Evolutionary conservation across 2,113 vertebrate genomes (phyloP), one percentile per base, ranked within the genome.

Genomic region (Lepisosteus osseus): DNA sequence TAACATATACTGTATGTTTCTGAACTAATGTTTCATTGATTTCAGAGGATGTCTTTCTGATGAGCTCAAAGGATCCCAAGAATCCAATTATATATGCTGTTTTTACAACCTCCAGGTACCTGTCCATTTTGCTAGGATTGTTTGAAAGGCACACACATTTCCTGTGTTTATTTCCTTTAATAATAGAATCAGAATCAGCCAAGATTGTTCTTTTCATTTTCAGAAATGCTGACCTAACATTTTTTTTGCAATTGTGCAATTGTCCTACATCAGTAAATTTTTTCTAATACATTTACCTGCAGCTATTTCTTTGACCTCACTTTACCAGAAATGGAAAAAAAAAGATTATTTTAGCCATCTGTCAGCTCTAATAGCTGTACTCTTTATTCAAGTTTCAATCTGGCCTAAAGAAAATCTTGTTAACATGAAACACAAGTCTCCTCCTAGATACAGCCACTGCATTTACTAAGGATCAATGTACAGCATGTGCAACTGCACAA

Each of bases 61-160:
- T 99, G 93, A 96, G 94, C 85, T 95, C 95, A 57, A 99, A 98
- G 87, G 97, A 99, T 83, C 95, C 94, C 61, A 99, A 97, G 90
- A 99, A 95, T 79, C 97, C 97, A 14, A 82, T 96, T 73, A 92
- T 99, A 78, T 99, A 98, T 76, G 97, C 92, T 65, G 94, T 99
- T 43, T 99, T 99, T 82, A 96, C 96, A 78, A 98, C 97, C 74
- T 99, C 97, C 84, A 99, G 97, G 97, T 99, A 95, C 14, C 13
- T 54, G 62, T 74, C 54, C 73, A 76, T 74, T 55, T 51, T 51
- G 9, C 5, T 51, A 1, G 47, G 47, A 6, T 51, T 51, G 5
- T 51, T 51, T 51, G 5, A 51, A 51, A 51, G 29, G 47, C 47
- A 51, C 9, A 51, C 47, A 51, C 5, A 6, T 5, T 9, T 51